Evolutionary conservation across 2,113 vertebrate species (phyloP), one percentile per base, ranked within the genome.

Genomic region (Natator depressus): DNA sequence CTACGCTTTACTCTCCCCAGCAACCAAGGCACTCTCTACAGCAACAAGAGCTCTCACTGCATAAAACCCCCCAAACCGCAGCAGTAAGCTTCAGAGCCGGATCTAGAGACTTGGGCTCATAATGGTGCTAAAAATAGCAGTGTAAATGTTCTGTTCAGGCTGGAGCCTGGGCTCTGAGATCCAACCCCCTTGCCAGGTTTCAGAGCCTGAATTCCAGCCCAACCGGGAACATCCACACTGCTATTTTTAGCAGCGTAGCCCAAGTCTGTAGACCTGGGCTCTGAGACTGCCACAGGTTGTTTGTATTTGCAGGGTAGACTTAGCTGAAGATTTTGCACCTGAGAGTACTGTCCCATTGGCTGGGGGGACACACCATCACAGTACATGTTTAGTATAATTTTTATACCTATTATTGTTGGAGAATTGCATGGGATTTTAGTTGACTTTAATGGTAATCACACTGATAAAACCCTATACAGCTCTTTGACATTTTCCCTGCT

Each of bases 401-500:
- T 82, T 47, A 24, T 9, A 59, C 16, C 25, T 25, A 3, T 59
- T 91, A 69, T 0, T 92, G 82, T 6, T 84, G 93, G 84, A 80
- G 54, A 76, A 59, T 47, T 80, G 81, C 17, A 12, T 0, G 10
- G 49, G 80, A 83, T 38, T 86, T 93, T 72, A 91, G 72, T 13
- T 69, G 83, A 47, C 72, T 92, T 38, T 65, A 87, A 79, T 79
- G 92, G 65, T 59, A 75, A 92, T 83, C 83, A 49, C 49, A 24
- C 54, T 35, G 49, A 27, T 86, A 38, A 75, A 94, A 20, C 47
- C 84, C 89, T 81, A 12, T 5, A 31, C 90, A 72, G 76, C 62
- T 24, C 95, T 94, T 82, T 87, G 79, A 95, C 72, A 92, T 95
- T 82, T 83, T 42, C 80, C 69, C 87, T 46, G 27, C 42, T 78